Evolutionary conservation across 2,888 invertebrate genomes (phyloP).

Genomic region (Andrena fulva): DNA sequence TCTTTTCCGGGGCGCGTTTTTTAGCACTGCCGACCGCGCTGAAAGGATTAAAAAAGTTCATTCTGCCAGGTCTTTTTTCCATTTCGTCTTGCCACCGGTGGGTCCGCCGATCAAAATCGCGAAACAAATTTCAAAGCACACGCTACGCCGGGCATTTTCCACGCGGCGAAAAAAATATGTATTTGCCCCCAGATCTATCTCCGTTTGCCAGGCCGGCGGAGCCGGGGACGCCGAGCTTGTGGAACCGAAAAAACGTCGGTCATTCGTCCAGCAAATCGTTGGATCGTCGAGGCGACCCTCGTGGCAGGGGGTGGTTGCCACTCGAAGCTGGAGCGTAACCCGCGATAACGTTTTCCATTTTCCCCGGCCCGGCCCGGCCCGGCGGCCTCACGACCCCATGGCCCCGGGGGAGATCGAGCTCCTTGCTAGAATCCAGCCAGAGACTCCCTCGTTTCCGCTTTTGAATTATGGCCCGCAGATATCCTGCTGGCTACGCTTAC

Average conservation of each 20-base stretch:
- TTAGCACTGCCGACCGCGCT: conserved; percentile 16
- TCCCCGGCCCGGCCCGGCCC: conserved; percentile 50
- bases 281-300: conserved; percentile 54
- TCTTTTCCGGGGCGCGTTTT: conserved; percentile 3
- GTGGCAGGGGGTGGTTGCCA: conserved; percentile 43
- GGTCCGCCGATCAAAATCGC: not conserved
- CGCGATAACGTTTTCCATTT: conserved; percentile 79
- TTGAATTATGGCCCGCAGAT: conserved; percentile 77
- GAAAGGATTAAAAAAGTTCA: conserved; percentile 47
- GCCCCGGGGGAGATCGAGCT: conserved; percentile 51
- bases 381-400: not conserved
- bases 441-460: conserved; percentile 58
- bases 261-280: conserved; percentile 77
- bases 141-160: not conserved
- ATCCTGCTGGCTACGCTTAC: conserved; percentile 70
- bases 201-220: not conserved
- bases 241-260: conserved; percentile 64
- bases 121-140: not conserved
- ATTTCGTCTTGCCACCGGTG: conserved; percentile 15
- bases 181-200: not conserved
- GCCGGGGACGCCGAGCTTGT: not conserved
- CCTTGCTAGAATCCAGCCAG: conserved; percentile 51
- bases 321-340: conserved; percentile 55
- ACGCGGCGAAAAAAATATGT: not conserved
- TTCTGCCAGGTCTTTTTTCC: conserved; percentile 13